Percentiles rank a stretch among this genome's conserved stretches.
Evolutionary conservation across 2,888 invertebrate genomes (phyloP).

Genomic region (Tetropium fuscum): DNA sequence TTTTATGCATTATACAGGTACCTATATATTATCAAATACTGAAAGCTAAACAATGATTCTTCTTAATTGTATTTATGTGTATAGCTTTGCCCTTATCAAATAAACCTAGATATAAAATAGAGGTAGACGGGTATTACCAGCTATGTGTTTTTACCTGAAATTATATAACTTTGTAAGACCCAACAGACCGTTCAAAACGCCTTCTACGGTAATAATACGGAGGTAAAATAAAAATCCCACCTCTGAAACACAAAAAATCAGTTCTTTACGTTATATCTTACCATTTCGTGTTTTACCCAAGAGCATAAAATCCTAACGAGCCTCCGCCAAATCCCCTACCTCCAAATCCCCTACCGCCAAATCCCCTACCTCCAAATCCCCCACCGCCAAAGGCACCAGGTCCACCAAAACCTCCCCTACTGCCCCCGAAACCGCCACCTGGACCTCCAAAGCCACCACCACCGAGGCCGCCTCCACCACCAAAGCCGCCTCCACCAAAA

Average conservation of each 20-base stretch:
- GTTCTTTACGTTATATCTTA: no score
- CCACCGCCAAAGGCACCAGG: constrained; percentile 22
- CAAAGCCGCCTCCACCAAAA: constrained; percentile 12
- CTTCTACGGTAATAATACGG: not conserved
- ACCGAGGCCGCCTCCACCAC: not conserved
- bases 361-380: constrained; percentile 14
- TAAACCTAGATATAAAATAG: no score
- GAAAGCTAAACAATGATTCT: no score
- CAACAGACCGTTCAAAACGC: not conserved
- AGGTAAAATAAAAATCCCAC: not conserved
- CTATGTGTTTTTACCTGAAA: no score
- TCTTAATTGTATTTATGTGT: no score
- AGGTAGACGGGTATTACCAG: no score
- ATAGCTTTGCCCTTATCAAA: no score
- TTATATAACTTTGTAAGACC: not conserved
- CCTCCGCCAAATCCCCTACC: not conserved
- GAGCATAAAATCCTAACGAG: no score
- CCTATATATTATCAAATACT: no score
- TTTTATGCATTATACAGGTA: no score
- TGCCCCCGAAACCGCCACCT: not conserved
- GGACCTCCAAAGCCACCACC: constrained; percentile 2
- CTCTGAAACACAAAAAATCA: not conserved
- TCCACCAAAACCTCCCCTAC: constrained; percentile 29
- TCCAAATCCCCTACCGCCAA: constrained; percentile 24
- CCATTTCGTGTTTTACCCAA: no score